These are phyloP conservation scores for Solenopsis fugax DNA, from an alignment of 1,140 invertebrate genomes.

Conservation along the genomic window DNA sequence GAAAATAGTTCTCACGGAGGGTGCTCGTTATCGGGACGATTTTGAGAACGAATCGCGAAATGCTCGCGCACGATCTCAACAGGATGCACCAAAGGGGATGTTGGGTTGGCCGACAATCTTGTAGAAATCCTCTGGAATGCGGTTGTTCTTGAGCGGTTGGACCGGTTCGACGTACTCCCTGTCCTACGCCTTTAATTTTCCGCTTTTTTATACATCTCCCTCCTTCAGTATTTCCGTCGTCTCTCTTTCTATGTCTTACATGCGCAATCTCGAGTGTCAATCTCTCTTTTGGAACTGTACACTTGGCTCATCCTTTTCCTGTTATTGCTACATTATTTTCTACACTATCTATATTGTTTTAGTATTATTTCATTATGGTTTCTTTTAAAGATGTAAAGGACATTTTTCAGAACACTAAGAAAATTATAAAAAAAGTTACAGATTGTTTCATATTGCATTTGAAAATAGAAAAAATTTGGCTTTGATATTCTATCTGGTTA, in stretches of 20 bases:
- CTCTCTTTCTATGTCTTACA: neutral
- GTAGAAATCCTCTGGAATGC: constrained; percentile 64
- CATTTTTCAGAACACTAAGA: too few species aligned
- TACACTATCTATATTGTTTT: neutral
- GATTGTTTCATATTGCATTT: too few species aligned
- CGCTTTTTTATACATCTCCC: constrained; percentile 20
- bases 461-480: too few species aligned
- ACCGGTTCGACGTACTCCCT: constrained; percentile 62
- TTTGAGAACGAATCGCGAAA: neutral
- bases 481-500: too few species aligned
- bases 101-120: constrained; percentile 8
- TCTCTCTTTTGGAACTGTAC: neutral
- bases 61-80: constrained; percentile 14
- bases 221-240: neutral
- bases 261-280: neutral
- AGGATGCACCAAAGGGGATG: constrained; percentile 48
- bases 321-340: neutral
- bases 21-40: constrained; percentile 21
- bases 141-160: constrained; percentile 65
- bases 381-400: too few species aligned
- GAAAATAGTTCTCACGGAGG: constrained; percentile 53
- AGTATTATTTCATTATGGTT: neutral
- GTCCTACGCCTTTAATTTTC: constrained; percentile 53
- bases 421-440: too few species aligned
- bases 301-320: neutral